Base-by-base conservation (phyloP, 2,113 vertebrate genomes). In the Phodopus roborovskii region DNA sequence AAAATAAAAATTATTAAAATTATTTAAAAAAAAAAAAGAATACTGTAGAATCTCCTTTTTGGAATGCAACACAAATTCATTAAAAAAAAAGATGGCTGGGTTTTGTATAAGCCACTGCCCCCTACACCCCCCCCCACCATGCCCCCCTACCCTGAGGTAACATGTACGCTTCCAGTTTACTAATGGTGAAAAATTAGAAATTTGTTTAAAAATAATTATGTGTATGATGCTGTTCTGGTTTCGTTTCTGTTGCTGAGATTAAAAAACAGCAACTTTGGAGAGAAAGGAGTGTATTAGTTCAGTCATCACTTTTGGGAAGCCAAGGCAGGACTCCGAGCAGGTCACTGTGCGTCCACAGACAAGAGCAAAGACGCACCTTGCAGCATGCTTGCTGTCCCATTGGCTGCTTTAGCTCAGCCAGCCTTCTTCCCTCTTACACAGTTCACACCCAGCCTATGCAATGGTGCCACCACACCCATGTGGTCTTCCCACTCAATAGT, bases 41-140 rank as follows among this genome's bases (percentile, higher is more conserved):
- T 45, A 48, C 24, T 78, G 1, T 87, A 73, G 22, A 83, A 91
- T 60, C 10, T 60, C n/a, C 90, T 74, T 36, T 90, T 50, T 83
- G 8, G 58, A 96, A 96, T 78, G 39, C 1, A 95, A 92, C 36
- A 90, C 42, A 91, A 82, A 30, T 58, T 56, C 11, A 81, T 50
- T 56, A 10, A 82, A 85, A 28, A 89, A 95, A 53, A 68, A 17
- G 33, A 70, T 36, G 70, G 62, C 20, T 64, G 2, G 64, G 22
- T 33, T 91, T 12, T 82, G 50, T 71, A 58, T 9, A 36, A 82
- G 90, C 60, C 48, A 64, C 20, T 24, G 92, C 16, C 48, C 71
- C 56, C 48, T n/a, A 50, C 48, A 6, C 48, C 48, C 48, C 5
- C 48, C 48, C 48, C 48, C 48, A 50, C 48, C 9, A 50, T n/a